Evolutionary conservation across 2,888 invertebrate genomes (phyloP).

Genomic region (Catocala fraxini): DNA sequence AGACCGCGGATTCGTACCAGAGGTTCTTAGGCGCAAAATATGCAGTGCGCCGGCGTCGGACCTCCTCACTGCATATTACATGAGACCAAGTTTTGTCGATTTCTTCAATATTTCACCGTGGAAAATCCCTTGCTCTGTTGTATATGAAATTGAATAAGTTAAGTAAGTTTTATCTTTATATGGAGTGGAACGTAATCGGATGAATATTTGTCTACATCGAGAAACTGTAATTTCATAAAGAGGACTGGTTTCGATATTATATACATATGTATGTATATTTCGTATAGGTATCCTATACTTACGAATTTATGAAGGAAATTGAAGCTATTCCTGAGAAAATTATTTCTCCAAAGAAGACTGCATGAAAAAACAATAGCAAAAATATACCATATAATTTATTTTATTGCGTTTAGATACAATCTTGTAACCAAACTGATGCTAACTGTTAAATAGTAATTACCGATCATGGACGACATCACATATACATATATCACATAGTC

Average conservation of each 20-base stretch:
- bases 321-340: too few species aligned
- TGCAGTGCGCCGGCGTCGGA: conserved; percentile 67
- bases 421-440: too few species aligned
- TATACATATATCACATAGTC: too few species aligned
- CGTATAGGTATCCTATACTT: too few species aligned
- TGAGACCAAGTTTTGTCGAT: conserved; percentile 80
- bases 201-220: neutral
- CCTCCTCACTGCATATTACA: conserved; percentile 79
- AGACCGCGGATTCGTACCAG: conserved; percentile 51
- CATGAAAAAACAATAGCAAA: too few species aligned
- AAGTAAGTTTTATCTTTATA: conserved; percentile 27
- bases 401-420: too few species aligned
- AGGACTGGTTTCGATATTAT: neutral
- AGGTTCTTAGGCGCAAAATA: conserved; percentile 66
- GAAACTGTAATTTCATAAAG: conserved; percentile 10
- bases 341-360: too few species aligned
- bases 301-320: too few species aligned
- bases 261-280: neutral
- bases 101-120: conserved; percentile 80
- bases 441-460: too few species aligned
- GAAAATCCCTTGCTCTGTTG: conserved; percentile 63
- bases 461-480: too few species aligned
- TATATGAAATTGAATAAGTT: conserved; percentile 48
- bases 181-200: conserved; percentile 24
- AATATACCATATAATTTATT: too few species aligned